Conservation (phyloP, 2,888 invertebrate genomes). For the Tetragonula carbonaria region DNA sequence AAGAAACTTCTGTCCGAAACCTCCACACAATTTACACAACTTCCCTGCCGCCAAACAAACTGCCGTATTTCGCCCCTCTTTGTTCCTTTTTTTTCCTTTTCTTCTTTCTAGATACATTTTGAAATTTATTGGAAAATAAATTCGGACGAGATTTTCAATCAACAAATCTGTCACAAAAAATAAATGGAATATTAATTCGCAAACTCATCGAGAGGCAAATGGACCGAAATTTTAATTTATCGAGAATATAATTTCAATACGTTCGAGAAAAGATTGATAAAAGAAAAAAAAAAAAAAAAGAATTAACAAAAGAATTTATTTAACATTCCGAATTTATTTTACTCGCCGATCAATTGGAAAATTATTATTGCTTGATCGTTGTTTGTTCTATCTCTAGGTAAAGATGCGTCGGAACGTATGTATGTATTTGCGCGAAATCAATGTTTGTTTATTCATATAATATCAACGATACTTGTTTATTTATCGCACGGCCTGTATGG, state of each 20-base stretch:
- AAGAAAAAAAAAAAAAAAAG: no score
- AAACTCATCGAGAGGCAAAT: no score
- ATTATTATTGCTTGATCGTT: background rate
- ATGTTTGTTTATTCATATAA: background rate
- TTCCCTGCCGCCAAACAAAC: conserved; percentile 3
- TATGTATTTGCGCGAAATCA: background rate
- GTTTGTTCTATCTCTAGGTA: background rate
- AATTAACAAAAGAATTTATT: no score
- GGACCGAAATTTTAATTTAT: background rate
- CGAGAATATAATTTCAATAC: background rate
- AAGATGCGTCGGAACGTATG: background rate
- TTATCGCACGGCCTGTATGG: background rate
- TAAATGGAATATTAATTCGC: no score
- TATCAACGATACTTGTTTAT: conserved; percentile 2
- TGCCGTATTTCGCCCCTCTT: background rate
- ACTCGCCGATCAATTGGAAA: no score
- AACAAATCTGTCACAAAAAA: no score
- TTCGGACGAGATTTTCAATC: background rate
- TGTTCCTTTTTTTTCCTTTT: background rate
- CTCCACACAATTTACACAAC: conserved; percentile 23
- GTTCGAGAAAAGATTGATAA: no score
- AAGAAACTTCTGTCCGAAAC: conserved; percentile 11
- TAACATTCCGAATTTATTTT: no score
- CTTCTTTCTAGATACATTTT: background rate
- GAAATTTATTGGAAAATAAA: background rate